Conservation (phyloP, 2,797 vertebrate genomes). For the Garrulus glandarius region DNA sequence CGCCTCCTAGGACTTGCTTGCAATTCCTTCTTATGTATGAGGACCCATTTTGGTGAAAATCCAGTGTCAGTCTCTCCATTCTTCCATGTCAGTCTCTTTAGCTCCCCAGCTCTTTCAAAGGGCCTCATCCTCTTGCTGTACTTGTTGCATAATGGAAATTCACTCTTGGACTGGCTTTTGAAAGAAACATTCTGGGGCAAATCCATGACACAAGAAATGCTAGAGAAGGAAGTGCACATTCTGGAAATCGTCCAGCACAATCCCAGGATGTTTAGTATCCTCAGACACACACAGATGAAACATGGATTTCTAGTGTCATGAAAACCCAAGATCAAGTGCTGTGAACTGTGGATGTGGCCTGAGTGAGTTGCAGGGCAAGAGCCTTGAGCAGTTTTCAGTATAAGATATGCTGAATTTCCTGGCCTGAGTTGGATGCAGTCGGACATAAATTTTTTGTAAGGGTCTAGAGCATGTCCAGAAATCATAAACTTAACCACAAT, state of each 20-base stretch:
- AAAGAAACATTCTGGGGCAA: not conserved
- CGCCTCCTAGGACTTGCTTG: not conserved
- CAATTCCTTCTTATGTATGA: not conserved
- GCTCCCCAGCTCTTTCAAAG: not conserved
- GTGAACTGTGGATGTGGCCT: not conserved
- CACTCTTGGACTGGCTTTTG: not conserved
- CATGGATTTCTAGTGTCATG: not conserved
- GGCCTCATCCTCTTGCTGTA: accelerated
- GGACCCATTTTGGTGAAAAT: not conserved
- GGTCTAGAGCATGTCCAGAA: not conserved
- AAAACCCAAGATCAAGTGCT: not conserved
- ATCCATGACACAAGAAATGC: not conserved
- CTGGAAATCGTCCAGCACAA: not conserved
- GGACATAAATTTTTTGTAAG: not conserved
- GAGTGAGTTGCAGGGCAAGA: not conserved
- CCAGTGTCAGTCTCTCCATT: not conserved
- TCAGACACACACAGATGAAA: not conserved
- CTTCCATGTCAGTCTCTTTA: not conserved
- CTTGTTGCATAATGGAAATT: not conserved
- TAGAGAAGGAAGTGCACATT: not conserved
- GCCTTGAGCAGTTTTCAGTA: not conserved
- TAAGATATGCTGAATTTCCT: not conserved
- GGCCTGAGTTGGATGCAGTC: not conserved
- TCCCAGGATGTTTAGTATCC: not conserved
- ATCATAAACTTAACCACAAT: not conserved